Base-by-base conservation (phyloP, 1,140 invertebrate species). In the Thrips palmi region DNA sequence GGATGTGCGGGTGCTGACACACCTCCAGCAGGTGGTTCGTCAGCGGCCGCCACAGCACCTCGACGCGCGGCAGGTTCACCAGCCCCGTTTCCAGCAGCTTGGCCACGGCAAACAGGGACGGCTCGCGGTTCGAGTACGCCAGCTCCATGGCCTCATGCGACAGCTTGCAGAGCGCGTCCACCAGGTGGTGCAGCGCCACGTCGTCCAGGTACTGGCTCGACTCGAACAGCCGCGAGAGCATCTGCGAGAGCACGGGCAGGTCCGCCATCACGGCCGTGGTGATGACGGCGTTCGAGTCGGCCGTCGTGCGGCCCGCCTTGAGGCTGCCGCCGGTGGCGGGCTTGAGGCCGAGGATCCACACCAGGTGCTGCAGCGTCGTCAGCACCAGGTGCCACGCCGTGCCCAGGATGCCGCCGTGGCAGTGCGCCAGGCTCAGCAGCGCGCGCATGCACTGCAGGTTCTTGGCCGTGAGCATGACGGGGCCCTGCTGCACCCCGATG, bases 391-490 rank as follows among this genome's bases (percentile, higher is more conserved):
- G 79, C 92, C 93, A 97, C 1, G 89, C 85, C 40, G 84, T 77
- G 28, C 85, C 85, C 12, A 97, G 62, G 44, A 92, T 82, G 45
- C 78, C 77, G 1, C 92, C 93, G 60, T 96, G 87, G 47, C 83
- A 78, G 53, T 91, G 84, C 2, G 91, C 89, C 22, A 94, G 60
- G 42, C 74, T 71, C 11, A 98, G 61, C 20, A 97, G 60, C 4
- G 91, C 77, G 45, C 88, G 68, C 77, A 97, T 93, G 27, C 89
- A 93, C 49, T 96, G 86, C 15, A 98, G 67, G 68, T 98, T 97
- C 52, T 97, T 93, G 0, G 89, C 83, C 4, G 92, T 97, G 49
- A 98, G 65, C 86, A 97, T 92, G 22, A 97, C 92, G n/a, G 85
- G 84, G n/a, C 82, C 83, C 59, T 87, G 83, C 52, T 85, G 80